A percentile compares a stretch with the other conserved stretches of the same genome.
phyloP scores from a whole-genome alignment of 2,113 vertebrate genomes.

The Misgurnus mizolepis region DNA sequence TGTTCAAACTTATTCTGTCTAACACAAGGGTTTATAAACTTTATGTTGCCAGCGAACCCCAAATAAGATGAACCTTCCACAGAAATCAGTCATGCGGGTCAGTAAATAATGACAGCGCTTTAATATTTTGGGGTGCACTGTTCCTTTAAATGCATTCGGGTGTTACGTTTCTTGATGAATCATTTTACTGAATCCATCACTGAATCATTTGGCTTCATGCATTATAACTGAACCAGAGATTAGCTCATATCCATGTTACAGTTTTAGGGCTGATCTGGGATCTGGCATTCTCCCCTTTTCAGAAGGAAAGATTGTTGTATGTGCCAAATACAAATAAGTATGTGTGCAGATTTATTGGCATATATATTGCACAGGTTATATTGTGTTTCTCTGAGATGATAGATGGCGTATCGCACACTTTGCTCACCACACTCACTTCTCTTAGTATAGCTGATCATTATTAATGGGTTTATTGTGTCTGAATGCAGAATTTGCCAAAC shows the following conservation, averaged over 20 bases:
- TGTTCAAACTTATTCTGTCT: too few relatives aligned
- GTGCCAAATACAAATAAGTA: conserved; percentile 71
- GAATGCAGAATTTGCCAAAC: too few relatives aligned
- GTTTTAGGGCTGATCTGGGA: conserved; percentile 60
- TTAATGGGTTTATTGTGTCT: not conserved
- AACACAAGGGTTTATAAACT: too few relatives aligned
- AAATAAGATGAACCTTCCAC: too few relatives aligned
- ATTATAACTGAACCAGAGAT: not conserved
- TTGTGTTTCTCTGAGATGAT: conserved; percentile 61
- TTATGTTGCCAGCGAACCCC: too few relatives aligned
- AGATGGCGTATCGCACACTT: conserved; percentile 67
- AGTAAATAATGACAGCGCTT: too few relatives aligned
- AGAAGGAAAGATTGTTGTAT: conserved; percentile 64
- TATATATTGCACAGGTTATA: conserved; percentile 64
- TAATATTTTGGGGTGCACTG: not conserved
- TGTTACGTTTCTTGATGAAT: too few relatives aligned
- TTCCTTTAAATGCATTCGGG: too few relatives aligned
- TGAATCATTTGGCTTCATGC: too few relatives aligned
- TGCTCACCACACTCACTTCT: not conserved
- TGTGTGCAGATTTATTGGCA: conserved; percentile 71
- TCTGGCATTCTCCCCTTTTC: conserved; percentile 50
- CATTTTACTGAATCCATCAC: too few relatives aligned
- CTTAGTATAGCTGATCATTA: not conserved
- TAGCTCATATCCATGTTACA: conserved; percentile 30
- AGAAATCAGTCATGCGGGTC: too few relatives aligned